Base-by-base conservation (phyloP, 2,797 vertebrate species). In the Amniataba percoides region DNA sequence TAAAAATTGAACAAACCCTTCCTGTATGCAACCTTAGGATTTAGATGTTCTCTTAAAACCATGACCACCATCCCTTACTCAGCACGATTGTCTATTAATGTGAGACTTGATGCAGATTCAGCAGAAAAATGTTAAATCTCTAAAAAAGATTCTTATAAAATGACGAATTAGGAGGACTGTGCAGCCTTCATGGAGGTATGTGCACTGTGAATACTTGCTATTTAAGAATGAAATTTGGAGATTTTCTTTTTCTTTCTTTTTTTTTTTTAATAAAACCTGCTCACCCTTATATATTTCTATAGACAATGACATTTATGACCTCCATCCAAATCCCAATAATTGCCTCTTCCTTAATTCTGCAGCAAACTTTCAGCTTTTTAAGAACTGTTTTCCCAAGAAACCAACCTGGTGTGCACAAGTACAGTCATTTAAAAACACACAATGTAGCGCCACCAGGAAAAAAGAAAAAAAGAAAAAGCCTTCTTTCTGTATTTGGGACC, bases 391-490 rank as follows among this genome's bases (percentile, higher is more conserved):
- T 77, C 43, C 61, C 49, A 65, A 83, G 77, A 85, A 87, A 74
- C n/a, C 68, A 81, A 77, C 56, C 66, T 53, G 21, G 65, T 71
- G 75, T 79, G 67, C 73, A 59, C 56, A 80, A 87, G 76, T 87
- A 86, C 86, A 88, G 88, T 89, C 43, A 88, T 91, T 89, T 84
- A 2, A 86, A 90, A 86, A 83, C 57, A 78, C 75, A 88, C 68
- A 81, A 86, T 77, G 76, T 74, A 81, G 60, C 74, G 78, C 61
- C 49, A 87, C 48, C 59, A 64, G 23, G 15, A 34, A 63, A 68
- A 73, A 81, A n/a, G n/a, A n/a, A n/a, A n/a, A n/a, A n/a, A n/a
- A n/a, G n/a, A n/a, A n/a, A 69, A 71, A 68, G 63, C 3, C 8
- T 16, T 70, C 51, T 80, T 82, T 87, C 79, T 83, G 71, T 63